Percentiles rank a stretch among this genome's conserved stretches.
phyloP scores from a whole-genome alignment of 2,888 invertebrate genomes.

The Eledone cirrhosa region DNA sequence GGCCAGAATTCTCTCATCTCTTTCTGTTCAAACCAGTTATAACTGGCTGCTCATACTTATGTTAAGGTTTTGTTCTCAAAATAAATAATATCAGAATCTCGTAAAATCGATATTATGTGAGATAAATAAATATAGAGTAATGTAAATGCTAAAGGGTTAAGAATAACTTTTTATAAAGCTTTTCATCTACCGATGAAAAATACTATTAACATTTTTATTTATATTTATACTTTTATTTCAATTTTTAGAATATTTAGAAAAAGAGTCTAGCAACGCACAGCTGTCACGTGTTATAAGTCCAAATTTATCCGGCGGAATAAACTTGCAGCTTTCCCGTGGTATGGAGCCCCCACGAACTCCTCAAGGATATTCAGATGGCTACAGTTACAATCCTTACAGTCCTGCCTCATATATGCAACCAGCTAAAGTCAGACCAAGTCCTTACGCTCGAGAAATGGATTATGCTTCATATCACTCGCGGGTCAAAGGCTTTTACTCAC shows the following conservation, averaged over 20 bases:
- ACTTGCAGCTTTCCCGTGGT: conserved; percentile 40
- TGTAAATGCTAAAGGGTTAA: too few relatives aligned
- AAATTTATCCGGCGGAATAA: conserved; percentile 41
- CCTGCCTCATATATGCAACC: conserved; percentile 56
- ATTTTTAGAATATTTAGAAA: conserved; percentile 32
- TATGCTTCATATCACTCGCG: conserved; percentile 57
- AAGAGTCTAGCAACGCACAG: conserved; percentile 38
- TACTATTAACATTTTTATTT: not conserved
- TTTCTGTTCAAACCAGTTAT: too few relatives aligned
- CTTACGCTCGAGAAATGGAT: conserved; percentile 58
- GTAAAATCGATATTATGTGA: too few relatives aligned
- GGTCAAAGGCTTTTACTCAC: conserved; percentile 57
- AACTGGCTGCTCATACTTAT: too few relatives aligned
- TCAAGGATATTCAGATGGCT: conserved; percentile 45
- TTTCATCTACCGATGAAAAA: too few relatives aligned
- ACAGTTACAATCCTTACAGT: conserved; percentile 53
- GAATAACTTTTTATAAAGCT: too few relatives aligned
- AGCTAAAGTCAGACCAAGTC: conserved; percentile 53
- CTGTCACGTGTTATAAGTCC: conserved; percentile 36
- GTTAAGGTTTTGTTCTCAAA: too few relatives aligned
- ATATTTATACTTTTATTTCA: not conserved
- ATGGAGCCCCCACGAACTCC: conserved; percentile 38
- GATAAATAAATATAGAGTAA: too few relatives aligned
- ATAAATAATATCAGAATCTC: too few relatives aligned
- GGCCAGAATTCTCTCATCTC: too few relatives aligned